phyloP scores from a whole-genome alignment of 2,113 vertebrate species.

The Istiophorus platypterus region DNA sequence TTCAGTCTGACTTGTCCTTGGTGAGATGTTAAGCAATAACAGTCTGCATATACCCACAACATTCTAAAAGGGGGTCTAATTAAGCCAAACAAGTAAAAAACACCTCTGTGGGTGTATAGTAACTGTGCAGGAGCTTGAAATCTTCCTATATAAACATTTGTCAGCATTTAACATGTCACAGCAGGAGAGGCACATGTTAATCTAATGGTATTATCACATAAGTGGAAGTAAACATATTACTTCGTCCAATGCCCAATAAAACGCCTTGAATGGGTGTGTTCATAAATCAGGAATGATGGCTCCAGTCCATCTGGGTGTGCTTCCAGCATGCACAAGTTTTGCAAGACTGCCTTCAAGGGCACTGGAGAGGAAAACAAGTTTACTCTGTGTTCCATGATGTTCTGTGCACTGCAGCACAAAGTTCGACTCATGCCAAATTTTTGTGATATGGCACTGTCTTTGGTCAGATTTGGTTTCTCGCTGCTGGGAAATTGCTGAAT shows the following conservation, averaged over 20 bases:
- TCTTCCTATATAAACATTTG: not conserved
- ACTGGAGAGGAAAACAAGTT: slow-evolving; percentile 24
- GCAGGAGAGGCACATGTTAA: too few species aligned
- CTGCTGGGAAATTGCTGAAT: not conserved
- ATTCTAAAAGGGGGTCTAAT: not conserved
- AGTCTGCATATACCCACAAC: not conserved
- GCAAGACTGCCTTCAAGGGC: not conserved
- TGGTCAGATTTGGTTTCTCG: not conserved
- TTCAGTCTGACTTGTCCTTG: not conserved
- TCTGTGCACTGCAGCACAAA: not conserved
- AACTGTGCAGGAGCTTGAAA: not conserved
- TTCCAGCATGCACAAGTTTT: slow-evolving; percentile 9
- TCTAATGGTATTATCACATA: too few species aligned
- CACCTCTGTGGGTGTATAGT: not conserved
- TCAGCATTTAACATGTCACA: too few species aligned
- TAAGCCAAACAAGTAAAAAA: not conserved
- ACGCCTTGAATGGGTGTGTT: not conserved
- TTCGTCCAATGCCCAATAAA: not conserved
- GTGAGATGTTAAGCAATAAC: not conserved
- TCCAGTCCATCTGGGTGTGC: slow-evolving; percentile 5
- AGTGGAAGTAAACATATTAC: slow-evolving; percentile 2
- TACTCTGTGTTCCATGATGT: slow-evolving; percentile 6
- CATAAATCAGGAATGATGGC: slow-evolving; percentile 30
- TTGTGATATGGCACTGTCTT: not conserved
- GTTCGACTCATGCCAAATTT: not conserved